Evolutionary conservation across 2,797 vertebrate genomes (phyloP), one percentile per base, ranked within the genome.

Genomic region (Gallinago nigripennis): DNA sequence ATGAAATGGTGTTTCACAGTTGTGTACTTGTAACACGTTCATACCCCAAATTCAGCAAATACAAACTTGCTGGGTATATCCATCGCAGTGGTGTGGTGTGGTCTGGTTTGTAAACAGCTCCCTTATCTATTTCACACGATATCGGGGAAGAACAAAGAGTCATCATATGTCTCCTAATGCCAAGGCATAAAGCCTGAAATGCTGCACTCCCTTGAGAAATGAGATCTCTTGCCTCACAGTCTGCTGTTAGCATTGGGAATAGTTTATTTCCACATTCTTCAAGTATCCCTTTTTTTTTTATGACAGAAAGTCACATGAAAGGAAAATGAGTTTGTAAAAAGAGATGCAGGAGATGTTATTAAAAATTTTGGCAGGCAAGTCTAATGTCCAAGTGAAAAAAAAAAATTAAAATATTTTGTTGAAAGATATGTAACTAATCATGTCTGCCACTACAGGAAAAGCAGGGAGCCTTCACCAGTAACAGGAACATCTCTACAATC

Each of bases 101-200:
- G 3, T 60, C 37, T 28, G 17, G 4, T 64, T 76, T 60, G 13
- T 35, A 81, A 70, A 80, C 8, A 83, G 16, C 3, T 65, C 16
- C 7, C 15, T 24, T 58, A 30, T 4, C 43, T 64, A 8, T 43
- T 66, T 69, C 35, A 37, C 6, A 3, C 11, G 16, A 56, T 15
- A 18, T 1, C 30, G 4, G 37, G 15, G 69, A 87, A 70, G 57
- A 88, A 63, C 2, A 31, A 17, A 53, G 33, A 64, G 8, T 25
- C 8, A 28, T 33, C 17, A 25, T 0, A 0, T 6, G 13, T 35
- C 24, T 76, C 33, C 39, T 61, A 50, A 50, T 11, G 17, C n/a
- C 19, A 81, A 27, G 21, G 10, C 17, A 65, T 30, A 65, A 50
- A 81, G 27, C 21, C n/a, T 58, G 43, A 83, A 84, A 65, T 25